phyloP scores from a whole-genome alignment of 2,888 invertebrate genomes.

The Agrotis puta region DNA sequence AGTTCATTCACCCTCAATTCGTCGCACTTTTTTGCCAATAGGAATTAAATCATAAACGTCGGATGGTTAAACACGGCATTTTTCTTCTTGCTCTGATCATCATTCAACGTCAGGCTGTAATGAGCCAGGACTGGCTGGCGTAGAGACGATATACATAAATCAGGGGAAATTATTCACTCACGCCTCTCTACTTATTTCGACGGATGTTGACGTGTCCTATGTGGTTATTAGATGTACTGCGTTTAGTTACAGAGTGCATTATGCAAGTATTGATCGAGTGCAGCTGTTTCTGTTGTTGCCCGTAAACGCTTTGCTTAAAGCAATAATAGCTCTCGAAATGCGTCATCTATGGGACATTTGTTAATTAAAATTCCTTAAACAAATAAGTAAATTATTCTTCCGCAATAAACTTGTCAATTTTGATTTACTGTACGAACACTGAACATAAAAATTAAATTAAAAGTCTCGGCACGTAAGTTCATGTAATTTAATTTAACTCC shows the following conservation, averaged over 20 bases:
- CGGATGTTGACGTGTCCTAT: conserved; percentile 71
- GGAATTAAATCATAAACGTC: conserved; percentile 83
- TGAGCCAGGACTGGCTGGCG: conserved; percentile 82
- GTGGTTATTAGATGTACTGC: conserved; percentile 51
- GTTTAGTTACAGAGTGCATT: conserved; percentile 1
- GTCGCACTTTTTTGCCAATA: conserved; percentile 76
- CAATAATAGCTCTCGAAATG: not conserved
- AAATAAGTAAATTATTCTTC: conserved; percentile 1
- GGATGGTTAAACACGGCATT: conserved; percentile 83
- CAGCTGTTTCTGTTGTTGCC: not conserved
- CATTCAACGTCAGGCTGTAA: conserved; percentile 87
- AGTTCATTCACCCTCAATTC: conserved; percentile 68
- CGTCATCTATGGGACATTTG: not conserved
- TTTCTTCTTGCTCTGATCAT: conserved; percentile 82
- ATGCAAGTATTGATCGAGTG: not conserved
- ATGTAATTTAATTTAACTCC: conserved; percentile 48
- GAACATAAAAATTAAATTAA: conserved; percentile 30
- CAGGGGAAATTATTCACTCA: conserved; percentile 84
- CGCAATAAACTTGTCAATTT: conserved; percentile 13
- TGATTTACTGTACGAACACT: conserved; percentile 18
- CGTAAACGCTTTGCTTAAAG: not conserved
- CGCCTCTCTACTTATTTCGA: conserved; percentile 79
- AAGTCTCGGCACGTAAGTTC: conserved; percentile 30
- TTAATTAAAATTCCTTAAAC: not conserved
- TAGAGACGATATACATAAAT: conserved; percentile 81